Percentiles rank a stretch among this genome's conserved stretches.
phyloP scores from a whole-genome alignment of 1,140 invertebrate genomes.

The Ostrea edulis region DNA sequence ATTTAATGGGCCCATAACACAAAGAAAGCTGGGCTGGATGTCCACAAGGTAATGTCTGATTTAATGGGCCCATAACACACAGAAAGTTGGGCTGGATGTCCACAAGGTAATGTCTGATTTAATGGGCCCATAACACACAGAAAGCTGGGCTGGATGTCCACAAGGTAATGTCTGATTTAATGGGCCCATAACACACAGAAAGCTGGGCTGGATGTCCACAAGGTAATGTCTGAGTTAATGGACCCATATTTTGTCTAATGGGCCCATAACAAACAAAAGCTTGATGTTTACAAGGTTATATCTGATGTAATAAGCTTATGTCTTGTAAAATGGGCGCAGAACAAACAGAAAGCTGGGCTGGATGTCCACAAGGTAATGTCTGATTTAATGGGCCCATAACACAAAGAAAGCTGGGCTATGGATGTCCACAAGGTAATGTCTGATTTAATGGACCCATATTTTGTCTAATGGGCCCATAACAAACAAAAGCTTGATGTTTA shows the following conservation, averaged over 20 bases:
- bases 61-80: background rate
- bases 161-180: too few relatives aligned
- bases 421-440: slow-evolving; percentile 82
- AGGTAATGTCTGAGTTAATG: too few relatives aligned
- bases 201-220: too few relatives aligned
- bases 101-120: too few relatives aligned
- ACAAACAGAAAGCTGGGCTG: slow-evolving; percentile 88
- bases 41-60: slow-evolving; percentile 76
- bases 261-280: slow-evolving; percentile 90
- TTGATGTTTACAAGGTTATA: slow-evolving; percentile 86
- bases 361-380: slow-evolving; percentile 85
- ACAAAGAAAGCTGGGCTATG: slow-evolving; percentile 88
- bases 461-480: slow-evolving; percentile 92
- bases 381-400: slow-evolving; percentile 76
- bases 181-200: too few relatives aligned
- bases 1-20: slow-evolving; percentile 81
- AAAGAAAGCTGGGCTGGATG: slow-evolving; percentile 87
- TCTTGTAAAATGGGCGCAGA: slow-evolving; percentile 93
- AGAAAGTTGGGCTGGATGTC: too few relatives aligned
- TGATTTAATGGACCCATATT: too few relatives aligned
- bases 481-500: slow-evolving; percentile 88
- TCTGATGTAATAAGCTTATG: too few relatives aligned
- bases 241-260: too few relatives aligned
- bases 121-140: too few relatives aligned
- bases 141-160: too few relatives aligned